phyloP scores from a whole-genome alignment of 2,113 vertebrate genomes.

The Percina caprodes region DNA sequence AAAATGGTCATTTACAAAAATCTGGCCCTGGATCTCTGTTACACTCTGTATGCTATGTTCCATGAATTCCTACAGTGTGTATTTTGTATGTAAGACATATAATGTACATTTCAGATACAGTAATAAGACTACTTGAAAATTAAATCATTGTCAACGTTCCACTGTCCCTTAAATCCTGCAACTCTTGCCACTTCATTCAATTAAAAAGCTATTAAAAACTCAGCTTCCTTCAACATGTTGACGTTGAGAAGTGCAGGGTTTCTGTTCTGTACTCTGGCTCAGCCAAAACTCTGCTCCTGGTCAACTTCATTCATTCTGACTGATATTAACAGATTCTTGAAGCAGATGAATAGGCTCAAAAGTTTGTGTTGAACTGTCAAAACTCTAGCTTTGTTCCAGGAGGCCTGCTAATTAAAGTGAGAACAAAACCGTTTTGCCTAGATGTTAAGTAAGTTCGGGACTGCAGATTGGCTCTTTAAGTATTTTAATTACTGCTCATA shows the following conservation, averaged over 20 bases:
- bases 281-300: neutral
- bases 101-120: neutral
- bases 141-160: neutral
- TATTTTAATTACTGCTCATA: slow-evolving; percentile 69
- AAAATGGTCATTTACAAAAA: neutral
- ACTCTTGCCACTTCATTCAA: neutral
- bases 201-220: neutral
- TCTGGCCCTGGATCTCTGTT: neutral
- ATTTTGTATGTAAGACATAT: neutral
- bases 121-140: neutral
- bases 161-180: neutral
- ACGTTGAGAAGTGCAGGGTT: neutral
- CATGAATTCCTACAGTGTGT: neutral
- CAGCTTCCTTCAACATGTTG: neutral
- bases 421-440: slow-evolving; percentile 36
- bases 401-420: slow-evolving; percentile 52
- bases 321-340: neutral
- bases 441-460: slow-evolving; percentile 26
- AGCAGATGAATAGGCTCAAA: slow-evolving; percentile 8
- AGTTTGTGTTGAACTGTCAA: slow-evolving; percentile 23
- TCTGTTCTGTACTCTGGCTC: neutral
- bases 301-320: neutral
- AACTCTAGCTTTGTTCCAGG: slow-evolving; percentile 30
- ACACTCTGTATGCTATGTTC: neutral
- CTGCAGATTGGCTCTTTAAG: slow-evolving; percentile 45